Base-by-base conservation (phyloP, 2,113 vertebrate genomes). In the Bubalus kerabau region DNA sequence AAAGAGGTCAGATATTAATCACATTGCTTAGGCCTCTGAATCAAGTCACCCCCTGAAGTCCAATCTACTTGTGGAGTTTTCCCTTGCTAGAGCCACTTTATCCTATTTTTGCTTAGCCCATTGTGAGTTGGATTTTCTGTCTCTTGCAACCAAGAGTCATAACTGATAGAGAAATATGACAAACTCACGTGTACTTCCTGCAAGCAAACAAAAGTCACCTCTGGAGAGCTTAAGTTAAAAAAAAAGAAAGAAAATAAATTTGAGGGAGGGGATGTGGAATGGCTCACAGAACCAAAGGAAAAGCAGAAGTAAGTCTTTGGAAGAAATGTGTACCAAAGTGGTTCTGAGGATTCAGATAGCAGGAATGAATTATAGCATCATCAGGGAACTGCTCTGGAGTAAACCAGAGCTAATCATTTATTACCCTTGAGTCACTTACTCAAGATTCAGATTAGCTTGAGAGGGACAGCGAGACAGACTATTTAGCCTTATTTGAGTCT, bases 141-240 rank as follows among this genome's bases (percentile, higher is more conserved):
- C 82, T n/a, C 1, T 86, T 86, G 24, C 12, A 94, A 74, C 40
- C 71, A 71, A 86, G 48, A 62, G n/a, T 64, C n/a, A 32, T 82
- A 86, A 84, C 43, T 80, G 30, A 59, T n/a, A 76, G 57, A 96
- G 80, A 95, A 78, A 88, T 59, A 74, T 26, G 6, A 71, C 48
- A 67, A 94, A 67, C 13, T 60, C 17, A n/a, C 60, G 32, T 17
- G 52, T 87, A 56, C 67, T 91, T 82, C 91, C 43, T 85, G 48
- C 23, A 95, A 81, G 59, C 32, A 93, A 95, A 82, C 30, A 95
- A 67, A 95, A 96, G 76, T 46, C 76, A 71, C 30, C 40, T 82
- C 86, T 91, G 43, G 13, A 71, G 64, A 85, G 81, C 10, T 60
- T 43, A 88, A 48, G 9, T 60, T 60, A 67, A 48, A 36, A 64